Evolutionary conservation across 2,797 vertebrate species (phyloP).

Genomic region (Rachycentron canadum): DNA sequence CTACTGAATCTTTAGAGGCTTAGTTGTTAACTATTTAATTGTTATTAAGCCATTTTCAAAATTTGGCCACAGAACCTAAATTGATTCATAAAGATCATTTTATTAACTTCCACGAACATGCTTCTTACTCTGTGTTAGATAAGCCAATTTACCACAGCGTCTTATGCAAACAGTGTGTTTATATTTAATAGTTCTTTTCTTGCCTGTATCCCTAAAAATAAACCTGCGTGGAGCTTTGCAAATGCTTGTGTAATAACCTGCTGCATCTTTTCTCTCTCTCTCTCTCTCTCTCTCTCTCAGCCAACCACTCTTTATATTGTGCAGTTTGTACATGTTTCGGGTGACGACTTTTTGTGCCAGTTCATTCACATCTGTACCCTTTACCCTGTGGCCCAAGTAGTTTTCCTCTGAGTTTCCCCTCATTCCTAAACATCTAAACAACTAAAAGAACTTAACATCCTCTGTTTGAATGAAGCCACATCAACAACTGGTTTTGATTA

Average conservation of each 20-base stretch:
- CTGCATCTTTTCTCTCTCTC: neutral
- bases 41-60: neutral
- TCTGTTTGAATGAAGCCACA: neutral
- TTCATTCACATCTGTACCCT: neutral
- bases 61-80: neutral
- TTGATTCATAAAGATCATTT: neutral
- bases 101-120: neutral
- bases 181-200: neutral
- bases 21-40: neutral
- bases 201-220: neutral
- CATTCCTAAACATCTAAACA: no score
- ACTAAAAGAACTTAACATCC: no score
- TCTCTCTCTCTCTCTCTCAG: no score
- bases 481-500: neutral
- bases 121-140: no score
- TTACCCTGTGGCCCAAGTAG: neutral
- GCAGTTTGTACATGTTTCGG: neutral
- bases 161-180: neutral
- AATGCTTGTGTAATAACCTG: neutral
- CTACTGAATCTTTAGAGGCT: neutral
- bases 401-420: neutral
- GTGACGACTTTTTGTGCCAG: neutral
- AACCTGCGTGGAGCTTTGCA: neutral
- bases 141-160: neutral
- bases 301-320: neutral